Evolutionary conservation across 2,797 vertebrate genomes (phyloP), one percentile per base, ranked within the genome.

Genomic region (Furcifer pardalis): DNA sequence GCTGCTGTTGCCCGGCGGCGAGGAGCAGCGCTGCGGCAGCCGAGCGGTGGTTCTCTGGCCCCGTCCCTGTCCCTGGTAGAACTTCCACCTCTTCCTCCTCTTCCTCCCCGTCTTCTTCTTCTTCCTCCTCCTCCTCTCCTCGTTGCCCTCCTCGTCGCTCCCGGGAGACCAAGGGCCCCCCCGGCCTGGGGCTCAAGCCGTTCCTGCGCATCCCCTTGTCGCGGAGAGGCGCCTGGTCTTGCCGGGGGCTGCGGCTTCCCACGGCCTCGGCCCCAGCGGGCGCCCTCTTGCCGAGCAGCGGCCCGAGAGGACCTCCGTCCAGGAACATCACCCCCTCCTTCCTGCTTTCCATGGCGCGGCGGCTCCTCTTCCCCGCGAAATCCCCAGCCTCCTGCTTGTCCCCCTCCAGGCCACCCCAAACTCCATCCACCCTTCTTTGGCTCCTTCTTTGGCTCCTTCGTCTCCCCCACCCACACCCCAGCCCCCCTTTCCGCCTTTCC

Each of bases 301-400:
- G 92, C 90, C 96, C 95, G 90, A 96, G 95, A 91, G 97, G 96
- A 93, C 96, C 96, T 94, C 97, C 97, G 92, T 98, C 98, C 94
- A 97, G 93, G 94, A 98, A 96, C 96, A 98, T 96, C 94, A 97
- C 96, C 97, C 97, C 96, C 92, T 98, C 98, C 95, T 98, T 98
- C 95, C 97, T 97, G 96, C 94, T 96, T 95, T 99, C 98, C 98
- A 99, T 99, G 91, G 92, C 87, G 86, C 56, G 7, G 88, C 76
- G 86, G 65, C 92, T 92, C 85, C 76, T 85, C 75, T 87, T n/a
- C 37, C 77, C 65, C 13, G 86, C 89, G 89, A 85, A 82, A 77
- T 23, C 90, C 89, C 79, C 85, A 86, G 86, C 90, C 91, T 87
- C 52, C 66, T 83, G 90, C 86, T 91, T 89, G 88, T 86, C 69